These are phyloP conservation scores for Athalia cordata DNA, from an alignment of 2,888 invertebrate species.

Conservation along the genomic window DNA sequence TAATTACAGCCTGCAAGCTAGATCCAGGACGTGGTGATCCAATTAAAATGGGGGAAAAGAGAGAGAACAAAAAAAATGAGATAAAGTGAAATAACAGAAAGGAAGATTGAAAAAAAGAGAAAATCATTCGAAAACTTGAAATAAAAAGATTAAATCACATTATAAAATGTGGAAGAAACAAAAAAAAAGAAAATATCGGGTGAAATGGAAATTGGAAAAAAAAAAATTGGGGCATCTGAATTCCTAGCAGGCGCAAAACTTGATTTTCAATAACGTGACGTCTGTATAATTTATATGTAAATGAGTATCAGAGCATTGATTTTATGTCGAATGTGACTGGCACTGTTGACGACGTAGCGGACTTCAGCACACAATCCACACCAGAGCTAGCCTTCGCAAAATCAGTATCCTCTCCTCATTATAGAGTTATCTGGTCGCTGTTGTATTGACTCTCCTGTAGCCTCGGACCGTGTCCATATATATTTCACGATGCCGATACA, in stretches of 20 bases:
- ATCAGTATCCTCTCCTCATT: conserved; percentile 38
- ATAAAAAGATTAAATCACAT: neutral
- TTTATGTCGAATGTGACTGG: conserved; percentile 54
- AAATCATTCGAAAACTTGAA: neutral
- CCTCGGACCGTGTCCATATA: neutral
- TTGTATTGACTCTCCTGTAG: neutral
- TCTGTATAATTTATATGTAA: conserved; percentile 57
- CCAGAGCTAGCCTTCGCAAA: conserved; percentile 33
- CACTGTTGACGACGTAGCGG: conserved; percentile 41
- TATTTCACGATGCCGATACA: neutral
- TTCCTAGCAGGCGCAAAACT: conserved; percentile 45
- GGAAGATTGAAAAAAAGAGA: neutral
- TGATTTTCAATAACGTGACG: conserved; percentile 50
- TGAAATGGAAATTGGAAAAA: neutral
- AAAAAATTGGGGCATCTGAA: conserved; percentile 9
- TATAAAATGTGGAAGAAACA: neutral
- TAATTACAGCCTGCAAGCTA: conserved; percentile 25
- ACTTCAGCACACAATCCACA: conserved; percentile 33
- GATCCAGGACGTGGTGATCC: conserved; percentile 40
- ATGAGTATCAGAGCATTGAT: conserved; percentile 58
- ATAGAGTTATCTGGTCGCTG: conserved; percentile 11
- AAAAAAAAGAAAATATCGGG: neutral
- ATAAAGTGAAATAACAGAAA: neutral
- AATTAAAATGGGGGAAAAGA: conserved; percentile 28
- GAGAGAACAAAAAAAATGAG: neutral